Base-by-base conservation (phyloP, 2,113 vertebrate species). In the Nibea albiflora region DNA sequence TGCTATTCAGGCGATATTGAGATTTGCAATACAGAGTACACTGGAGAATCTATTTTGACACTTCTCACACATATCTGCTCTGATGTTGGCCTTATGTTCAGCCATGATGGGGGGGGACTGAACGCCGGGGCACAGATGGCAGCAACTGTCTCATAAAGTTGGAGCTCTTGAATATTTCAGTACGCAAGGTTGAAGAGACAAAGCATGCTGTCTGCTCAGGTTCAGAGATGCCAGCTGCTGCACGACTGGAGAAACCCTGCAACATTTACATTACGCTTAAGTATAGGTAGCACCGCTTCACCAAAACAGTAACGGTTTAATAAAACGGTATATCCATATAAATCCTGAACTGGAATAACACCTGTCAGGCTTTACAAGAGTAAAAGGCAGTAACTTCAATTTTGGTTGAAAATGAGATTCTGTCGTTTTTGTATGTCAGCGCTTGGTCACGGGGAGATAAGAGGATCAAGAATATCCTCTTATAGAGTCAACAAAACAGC, bases 131-230 rank as follows among this genome's bases (percentile, higher is more conserved):
- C 88, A 83, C 92, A 92, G 90, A 92, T 93, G 91, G 87, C 73
- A 78, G 73, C 73, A 67, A 89, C 79, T 85, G 88, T 88, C 85
- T 91, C 81, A 85, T 88, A 83, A 92, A 89, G 80, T 76, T 76
- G 54, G 56, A 87, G 75, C 83, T 80, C 80, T 73, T 92, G 85
- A 91, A 92, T 93, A 93, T 92, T 92, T 89, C 84, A 92, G 81
- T n/a, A 26, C 78, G 74, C 50, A 64, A 78, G 63, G 74, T 72
- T 81, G 73, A 79, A 72, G 80, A 87, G 71, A 89, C 84, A 90
- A 87, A 90, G 82, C 84, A 60, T 3, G 54, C 84, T 81, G 66
- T 85, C 73, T 86, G 74, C 72, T 78, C 47, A 22, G 39, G 24
- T 84, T 86, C 72, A 81, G 65, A 84, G 76, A 72, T 50, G 54